Evolutionary conservation across 1,140 invertebrate genomes (phyloP), one percentile per base, ranked within the genome.

Genomic region (Littorina saxatilis): DNA sequence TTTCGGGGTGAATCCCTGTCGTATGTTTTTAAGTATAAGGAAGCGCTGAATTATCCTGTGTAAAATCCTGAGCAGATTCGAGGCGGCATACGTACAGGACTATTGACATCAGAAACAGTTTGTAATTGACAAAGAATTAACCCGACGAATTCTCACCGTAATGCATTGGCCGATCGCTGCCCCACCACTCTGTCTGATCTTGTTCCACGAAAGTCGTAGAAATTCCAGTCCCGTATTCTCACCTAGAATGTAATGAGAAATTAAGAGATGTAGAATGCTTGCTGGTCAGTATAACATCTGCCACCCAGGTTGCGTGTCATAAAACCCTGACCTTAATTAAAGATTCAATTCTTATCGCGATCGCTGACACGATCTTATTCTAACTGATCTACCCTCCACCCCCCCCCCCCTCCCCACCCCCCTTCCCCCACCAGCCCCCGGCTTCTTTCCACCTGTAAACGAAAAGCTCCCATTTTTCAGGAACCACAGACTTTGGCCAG

Each of bases 151-250:
- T 61, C 79, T 61, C 15, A 82, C 80, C 73, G 39, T 43, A 1
- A 77, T 17, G 40, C 73, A 37, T 27, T 82, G 72, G 2, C 73
- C 72, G 3, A 82, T 82, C n/a, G 80, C 80, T 0, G 73, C 80
- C 3, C 73, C 80, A 0, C 80, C 80, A n/a, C 29, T 72, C 50
- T 47, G 52, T 43, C 80, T 35, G 20, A 82, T 27, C 7, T 66
- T 32, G 50, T 82, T 82, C 52, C 72, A 75, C 20, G 68, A 52
- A 39, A 82, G 63, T 23, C 63, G 2, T 0, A 82, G 73, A 37
- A 66, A 66, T 17, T 82, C 55, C 37, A 82, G 37, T 0, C 72
- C 40, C 9, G 7, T 58, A 39, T 82, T 75, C 43, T 82, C 72
- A 3, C 74, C 80, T 82, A 39, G 23, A 74, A 74, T 15, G 23